Evolutionary conservation across 1,140 invertebrate species (phyloP), one percentile per base, ranked within the genome.

Genomic region (Potamilus streckersoni): DNA sequence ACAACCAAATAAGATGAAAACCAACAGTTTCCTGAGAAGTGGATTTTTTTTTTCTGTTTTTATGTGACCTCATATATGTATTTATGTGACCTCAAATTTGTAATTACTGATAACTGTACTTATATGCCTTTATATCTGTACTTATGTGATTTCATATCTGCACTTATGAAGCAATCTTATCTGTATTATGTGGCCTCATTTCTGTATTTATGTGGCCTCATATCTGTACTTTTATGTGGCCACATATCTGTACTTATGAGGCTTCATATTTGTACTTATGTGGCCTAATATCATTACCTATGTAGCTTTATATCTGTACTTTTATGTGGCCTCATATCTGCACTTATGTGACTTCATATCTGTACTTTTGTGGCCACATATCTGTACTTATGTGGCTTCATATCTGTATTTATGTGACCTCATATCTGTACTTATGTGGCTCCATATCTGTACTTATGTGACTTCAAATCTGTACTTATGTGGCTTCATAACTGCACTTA

Each of bases 91-190:
- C 4, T 49, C 23, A 23, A 1, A 23, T 63, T 23, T 23, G 23
- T 23, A 23, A 0, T 23, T 23, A 23, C 23, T 23, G 23, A 23
- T 23, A 23, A 58, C 23, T 23, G 23, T 23, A 23, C 23, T 23
- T 23, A 23, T 23, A 2, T 2, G 23, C 0, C 23, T 2, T 23
- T 2, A 23, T 23, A 23, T 63, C 23, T 23, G 23, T 23, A 23
- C 23, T 23, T n/a, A n/a, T n/a, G n/a, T n/a, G n/a, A n/a, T n/a
- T n/a, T n/a, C n/a, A n/a, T n/a, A n/a, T n/a, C n/a, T n/a, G n/a
- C n/a, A 93, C 94, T 93, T 92, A 97, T 96, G 92, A 60, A 92
- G 92, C 64, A 57, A 38, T n/a, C 82, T 94, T 93, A n/a, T n/a
- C n/a, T n/a, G n/a, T n/a, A n/a, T n/a, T n/a, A n/a, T n/a, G n/a